These are phyloP conservation scores for Arbacia lixula DNA, from an alignment of 53 echinoderm and acorn worm genomes.

Conservation along the genomic window DNA sequence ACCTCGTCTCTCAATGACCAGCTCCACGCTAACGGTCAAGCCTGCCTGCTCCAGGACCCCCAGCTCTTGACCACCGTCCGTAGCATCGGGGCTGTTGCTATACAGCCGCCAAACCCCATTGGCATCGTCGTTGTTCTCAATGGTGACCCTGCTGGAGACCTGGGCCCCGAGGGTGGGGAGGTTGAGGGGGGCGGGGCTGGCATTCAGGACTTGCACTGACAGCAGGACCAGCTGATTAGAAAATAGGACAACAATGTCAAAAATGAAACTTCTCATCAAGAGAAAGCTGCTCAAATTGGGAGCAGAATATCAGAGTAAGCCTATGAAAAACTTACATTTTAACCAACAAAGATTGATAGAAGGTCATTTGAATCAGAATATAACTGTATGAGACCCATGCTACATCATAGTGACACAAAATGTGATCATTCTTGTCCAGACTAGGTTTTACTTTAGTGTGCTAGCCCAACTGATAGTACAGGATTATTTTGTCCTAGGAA, in stretches of 20 bases:
- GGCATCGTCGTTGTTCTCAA: constrained; percentile 94
- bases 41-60: constrained; percentile 78
- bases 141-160: constrained; percentile 69
- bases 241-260: not conserved
- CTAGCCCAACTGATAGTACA: too few relatives aligned
- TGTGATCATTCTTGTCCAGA: too few relatives aligned
- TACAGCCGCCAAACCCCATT: constrained; percentile 95
- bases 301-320: too few relatives aligned
- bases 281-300: too few relatives aligned
- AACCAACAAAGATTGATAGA: too few relatives aligned
- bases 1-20: constrained; percentile 93
- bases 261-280: too few relatives aligned
- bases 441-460: too few relatives aligned
- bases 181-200: constrained; percentile 75
- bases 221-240: constrained; percentile 71
- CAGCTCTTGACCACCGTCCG: constrained; percentile 68
- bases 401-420: too few relatives aligned
- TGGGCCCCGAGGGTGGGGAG: constrained; percentile 74
- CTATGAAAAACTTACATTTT: too few relatives aligned
- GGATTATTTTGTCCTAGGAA: too few relatives aligned
- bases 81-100: constrained; percentile 95
- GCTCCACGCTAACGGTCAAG: constrained; percentile 90
- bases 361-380: too few relatives aligned
- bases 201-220: constrained; percentile 68
- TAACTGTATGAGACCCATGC: too few relatives aligned